phyloP scores from a whole-genome alignment of 1,140 invertebrate species.

The Holotrichia oblita region DNA sequence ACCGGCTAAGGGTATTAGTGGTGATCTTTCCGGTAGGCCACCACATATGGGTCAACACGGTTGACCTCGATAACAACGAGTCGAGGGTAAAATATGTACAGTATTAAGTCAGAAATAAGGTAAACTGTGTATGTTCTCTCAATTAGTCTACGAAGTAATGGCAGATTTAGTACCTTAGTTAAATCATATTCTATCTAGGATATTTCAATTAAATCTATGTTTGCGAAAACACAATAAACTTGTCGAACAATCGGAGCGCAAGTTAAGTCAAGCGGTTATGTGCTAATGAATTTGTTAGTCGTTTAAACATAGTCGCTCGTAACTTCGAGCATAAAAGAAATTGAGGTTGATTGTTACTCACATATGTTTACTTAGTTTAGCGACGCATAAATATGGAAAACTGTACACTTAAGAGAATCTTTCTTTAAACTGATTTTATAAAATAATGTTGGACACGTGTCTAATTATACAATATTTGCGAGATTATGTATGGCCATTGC shows the following conservation, averaged over 20 bases:
- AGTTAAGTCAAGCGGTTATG: background rate
- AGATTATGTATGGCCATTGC: too few relatives aligned
- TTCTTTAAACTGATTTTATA: too few relatives aligned
- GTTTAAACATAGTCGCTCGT: background rate
- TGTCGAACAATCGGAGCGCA: background rate
- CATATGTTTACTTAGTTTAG: too few relatives aligned
- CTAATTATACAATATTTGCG: too few relatives aligned
- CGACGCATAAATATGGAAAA: too few relatives aligned
- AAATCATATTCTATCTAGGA: background rate
- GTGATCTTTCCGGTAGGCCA: background rate
- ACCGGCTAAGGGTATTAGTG: background rate
- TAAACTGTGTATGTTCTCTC: background rate
- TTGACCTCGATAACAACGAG: background rate
- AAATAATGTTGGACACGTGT: too few relatives aligned
- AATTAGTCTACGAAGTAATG: background rate
- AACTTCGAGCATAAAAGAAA: background rate
- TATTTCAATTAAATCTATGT: background rate
- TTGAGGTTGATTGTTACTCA: too few relatives aligned
- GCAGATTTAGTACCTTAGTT: background rate
- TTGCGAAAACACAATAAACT: background rate
- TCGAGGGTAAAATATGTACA: slow-evolving; percentile 3
- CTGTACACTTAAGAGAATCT: too few relatives aligned
- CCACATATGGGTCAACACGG: slow-evolving; percentile 12
- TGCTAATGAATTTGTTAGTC: slow-evolving; percentile 1
- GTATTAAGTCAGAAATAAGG: background rate